Evolutionary conservation across 2,797 vertebrate genomes (phyloP), one percentile per base, ranked within the genome.

Genomic region (Argya squamiceps): DNA sequence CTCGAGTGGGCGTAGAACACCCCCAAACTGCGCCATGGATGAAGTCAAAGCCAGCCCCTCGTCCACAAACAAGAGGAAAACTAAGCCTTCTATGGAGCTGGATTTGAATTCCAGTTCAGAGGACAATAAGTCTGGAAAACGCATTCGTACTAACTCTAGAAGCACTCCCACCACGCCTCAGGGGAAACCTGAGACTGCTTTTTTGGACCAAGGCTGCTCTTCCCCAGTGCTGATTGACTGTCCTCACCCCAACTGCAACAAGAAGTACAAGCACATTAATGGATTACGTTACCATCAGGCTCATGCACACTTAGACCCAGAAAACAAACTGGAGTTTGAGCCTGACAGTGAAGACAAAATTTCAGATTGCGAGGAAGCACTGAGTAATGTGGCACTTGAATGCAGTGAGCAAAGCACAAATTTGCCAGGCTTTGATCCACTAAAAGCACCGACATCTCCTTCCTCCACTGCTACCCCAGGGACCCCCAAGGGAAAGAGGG

Each of bases 191-290:
- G 99, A 99, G 91, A 97, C 98, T 29, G 97, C 98, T 24, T 99
- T 99, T 98, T 98, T 99, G 98, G 99, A 99, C 96, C 99, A 99
- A 55, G 99, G 99, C 53, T 99, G 99, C 79, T 98, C 99, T 73
- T 99, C 99, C 23, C 99, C 99, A 4, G 99, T 99, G 79, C 98
- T 99, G 80, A 99, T 99, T n/a, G 99, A 99, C 95, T 99, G 99
- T 90, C 99, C 99, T 49, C 99, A 99, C 92, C 99, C 99, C 52
- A 99, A 99, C 97, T 99, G 99, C 98, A 99, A 99, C 98, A 99
- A 99, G 97, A 99, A 99, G 93, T 99, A 99, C 97, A 99, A 99
- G 98, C 99, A 99, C 98, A 99, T 99, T 96, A 99, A 99, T 7
- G 99, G 99, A 74, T 97, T 99, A 68, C 98, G 99, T 56, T 99